phyloP scores from a whole-genome alignment of 2,113 vertebrate genomes.

The Anguilla japonica region DNA sequence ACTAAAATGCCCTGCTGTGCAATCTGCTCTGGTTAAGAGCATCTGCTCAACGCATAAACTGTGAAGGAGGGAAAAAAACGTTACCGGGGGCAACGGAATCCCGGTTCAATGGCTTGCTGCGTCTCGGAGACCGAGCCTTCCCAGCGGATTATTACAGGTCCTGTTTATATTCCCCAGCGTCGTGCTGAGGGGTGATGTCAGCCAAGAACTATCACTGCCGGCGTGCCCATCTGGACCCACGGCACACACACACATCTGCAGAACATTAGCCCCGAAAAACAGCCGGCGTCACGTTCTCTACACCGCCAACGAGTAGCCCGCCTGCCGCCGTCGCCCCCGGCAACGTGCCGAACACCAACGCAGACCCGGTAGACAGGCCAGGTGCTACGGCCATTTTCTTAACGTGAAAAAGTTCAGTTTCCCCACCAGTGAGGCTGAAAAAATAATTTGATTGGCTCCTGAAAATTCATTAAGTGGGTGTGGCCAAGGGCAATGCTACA shows the following conservation, averaged over 20 bases:
- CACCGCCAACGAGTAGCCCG: conserved; percentile 49
- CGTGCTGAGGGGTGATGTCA: conserved; percentile 60
- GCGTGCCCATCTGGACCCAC: conserved; percentile 59
- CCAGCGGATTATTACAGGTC: conserved; percentile 29
- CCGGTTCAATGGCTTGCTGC: conserved; percentile 30
- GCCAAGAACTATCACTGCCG: conserved; percentile 63
- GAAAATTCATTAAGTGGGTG: no score
- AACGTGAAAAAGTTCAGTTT: no score
- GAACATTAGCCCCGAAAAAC: conserved; percentile 61
- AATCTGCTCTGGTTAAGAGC: no score
- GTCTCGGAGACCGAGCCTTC: conserved; percentile 23
- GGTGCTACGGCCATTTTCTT: neutral
- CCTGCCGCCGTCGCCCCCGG: conserved; percentile 31
- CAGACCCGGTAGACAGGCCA: neutral
- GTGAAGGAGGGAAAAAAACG: neutral
- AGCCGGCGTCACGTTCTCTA: conserved; percentile 55
- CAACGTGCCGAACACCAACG: conserved; percentile 20
- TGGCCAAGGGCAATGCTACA: no score
- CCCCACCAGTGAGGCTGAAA: no score
- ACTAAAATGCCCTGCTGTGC: no score
- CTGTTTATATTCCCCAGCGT: conserved; percentile 4
- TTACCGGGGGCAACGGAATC: conserved; percentile 18
- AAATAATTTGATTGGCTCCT: no score
- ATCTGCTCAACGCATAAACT: neutral
- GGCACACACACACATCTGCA: conserved; percentile 58